Evolutionary conservation across 2,797 vertebrate genomes (phyloP), one percentile per base, ranked within the genome.

Genomic region (Atherinosoma microstoma): DNA sequence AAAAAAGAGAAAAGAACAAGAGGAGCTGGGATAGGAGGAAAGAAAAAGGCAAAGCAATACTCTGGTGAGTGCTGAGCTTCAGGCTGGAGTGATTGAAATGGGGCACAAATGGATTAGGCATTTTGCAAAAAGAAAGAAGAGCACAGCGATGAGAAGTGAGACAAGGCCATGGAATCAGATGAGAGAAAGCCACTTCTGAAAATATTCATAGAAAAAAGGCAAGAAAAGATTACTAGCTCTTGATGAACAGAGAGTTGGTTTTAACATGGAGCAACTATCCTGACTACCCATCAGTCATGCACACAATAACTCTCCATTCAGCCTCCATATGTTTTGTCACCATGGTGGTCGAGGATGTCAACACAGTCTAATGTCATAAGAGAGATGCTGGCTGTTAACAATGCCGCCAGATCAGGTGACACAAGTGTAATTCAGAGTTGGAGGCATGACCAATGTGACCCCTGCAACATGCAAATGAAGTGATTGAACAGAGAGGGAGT

Each of bases 311-410:
- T 57, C 67, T 73, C 58, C 54, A 65, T 47, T 53, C 70, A 54
- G 70, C 69, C 82, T 70, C 77, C 78, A 76, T 83, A 53, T 92
- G 90, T 93, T 93, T 84, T 88, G 87, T 93, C 92, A 84, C 92
- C 89, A 93, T 93, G 93, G 92, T 34, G 75, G 89, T 86, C 75
- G 65, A 75, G 67, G 75, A 87, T 84, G 87, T 94, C 93, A 94
- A 90, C 91, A 91, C 69, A 61, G 60, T 71, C 67, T 76, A 84
- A 91, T 58, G 64, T 65, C 11, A 70, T 67, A 67, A 84, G 86
- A 89, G 89, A 93, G 84, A 93, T 92, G 88, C 87, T 79, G 64
- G 78, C 89, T 87, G 75, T 87, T 87, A 86, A 74, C 78, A 85
- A 84, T 86, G 75, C 3, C 13, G 42, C 60, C 59, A 59, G 88